Base-by-base conservation (phyloP, 2,888 invertebrate species). In the Chrysolina oricalcia region DNA sequence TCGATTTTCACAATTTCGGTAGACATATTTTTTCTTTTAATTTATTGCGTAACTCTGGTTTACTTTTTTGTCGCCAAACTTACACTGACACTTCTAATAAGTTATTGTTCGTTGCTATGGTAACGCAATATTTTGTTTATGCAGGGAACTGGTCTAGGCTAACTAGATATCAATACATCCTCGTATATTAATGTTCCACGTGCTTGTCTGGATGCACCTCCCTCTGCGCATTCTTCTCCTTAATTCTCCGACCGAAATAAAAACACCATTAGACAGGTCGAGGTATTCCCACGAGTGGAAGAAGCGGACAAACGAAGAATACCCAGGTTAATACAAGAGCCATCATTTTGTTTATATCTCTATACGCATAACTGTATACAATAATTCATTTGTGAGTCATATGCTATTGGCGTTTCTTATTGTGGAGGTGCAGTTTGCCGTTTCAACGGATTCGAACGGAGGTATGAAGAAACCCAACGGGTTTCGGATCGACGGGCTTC, bases 201-300 rank as follows among this genome's bases (percentile, higher is more conserved):
- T n/a, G n/a, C n/a, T n/a, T n/a, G n/a, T n/a, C n/a, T n/a, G n/a
- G n/a, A n/a, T n/a, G n/a, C n/a, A n/a, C n/a, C n/a, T n/a, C n/a
- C n/a, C n/a, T n/a, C n/a, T n/a, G n/a, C n/a, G n/a, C n/a, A n/a
- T n/a, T n/a, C n/a, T n/a, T n/a, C n/a, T n/a, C n/a, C n/a, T n/a
- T n/a, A n/a, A n/a, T n/a, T n/a, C n/a, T n/a, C 5, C 4, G 35
- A 35, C 3, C 78, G 73, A 70, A 75, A 78, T 70, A 74, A 78
- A 78, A 78, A 78, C 72, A 67, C 75, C 74, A 74, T 74, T 67
- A 72, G 78, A 72, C 75, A 75, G 81, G 81, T 80, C 81, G 77
- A 78, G 75, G 78, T 73, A 78, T 81, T 81, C 81, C 80, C 81
- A 81, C 81, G 81, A 80, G 77, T 74, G 69, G 73, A 78, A 73